phyloP scores from a whole-genome alignment of 2,797 vertebrate species.

The Gouania willdenowi region DNA sequence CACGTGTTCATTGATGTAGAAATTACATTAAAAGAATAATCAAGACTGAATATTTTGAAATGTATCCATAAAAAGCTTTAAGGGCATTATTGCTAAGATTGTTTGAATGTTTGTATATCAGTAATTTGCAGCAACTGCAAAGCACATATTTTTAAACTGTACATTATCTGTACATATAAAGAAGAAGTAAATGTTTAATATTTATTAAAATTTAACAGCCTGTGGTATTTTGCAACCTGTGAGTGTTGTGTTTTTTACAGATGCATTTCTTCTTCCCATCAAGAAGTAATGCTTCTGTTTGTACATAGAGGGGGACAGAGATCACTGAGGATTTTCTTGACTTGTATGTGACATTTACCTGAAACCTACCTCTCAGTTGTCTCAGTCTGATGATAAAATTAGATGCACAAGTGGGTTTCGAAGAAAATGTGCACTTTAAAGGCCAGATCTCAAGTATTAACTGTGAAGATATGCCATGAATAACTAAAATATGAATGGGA shows the following conservation, averaged over 20 bases:
- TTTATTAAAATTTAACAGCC: conserved; percentile 91
- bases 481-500: no score
- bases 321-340: no score
- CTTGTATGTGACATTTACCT: no score
- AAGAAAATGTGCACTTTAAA: no score
- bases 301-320: no score
- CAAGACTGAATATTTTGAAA: conserved; percentile 62
- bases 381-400: no score
- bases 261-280: no score
- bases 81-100: conserved; percentile 60
- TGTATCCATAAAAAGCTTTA: conserved; percentile 66
- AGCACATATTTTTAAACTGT: conserved; percentile 70
- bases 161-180: conserved; percentile 89
- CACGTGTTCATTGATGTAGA: conserved; percentile 53
- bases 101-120: conserved; percentile 68
- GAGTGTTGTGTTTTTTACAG: conserved; percentile 36
- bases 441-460: no score
- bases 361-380: no score
- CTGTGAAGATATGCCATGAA: no score
- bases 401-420: no score
- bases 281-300: no score
- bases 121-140: conserved; percentile 68
- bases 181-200: conserved; percentile 88
- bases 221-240: conserved; percentile 83
- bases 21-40: conserved; percentile 36